Evolutionary conservation across 2,113 vertebrate genomes (phyloP).

Genomic region (Lophotis ruficrista): DNA sequence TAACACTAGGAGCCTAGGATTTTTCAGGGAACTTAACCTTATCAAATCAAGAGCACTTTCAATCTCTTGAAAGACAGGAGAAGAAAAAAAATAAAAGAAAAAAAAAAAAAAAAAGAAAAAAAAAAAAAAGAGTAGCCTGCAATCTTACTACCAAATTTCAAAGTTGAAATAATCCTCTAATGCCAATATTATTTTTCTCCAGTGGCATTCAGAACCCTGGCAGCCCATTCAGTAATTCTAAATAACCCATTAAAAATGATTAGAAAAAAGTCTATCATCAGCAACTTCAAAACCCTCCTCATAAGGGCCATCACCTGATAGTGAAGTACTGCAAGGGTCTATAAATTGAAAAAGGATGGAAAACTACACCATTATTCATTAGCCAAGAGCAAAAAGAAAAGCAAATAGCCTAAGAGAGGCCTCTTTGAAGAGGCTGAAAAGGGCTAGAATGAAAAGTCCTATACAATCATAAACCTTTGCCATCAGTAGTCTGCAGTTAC

Average conservation of each 20-base stretch:
- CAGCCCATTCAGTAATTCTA: neutral
- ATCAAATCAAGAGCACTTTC: neutral
- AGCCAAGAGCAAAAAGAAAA: neutral
- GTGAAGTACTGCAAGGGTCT: neutral
- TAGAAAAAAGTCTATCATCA: neutral
- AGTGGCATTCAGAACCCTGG: neutral
- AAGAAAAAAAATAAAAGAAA: too few relatives aligned
- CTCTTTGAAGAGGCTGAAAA: neutral
- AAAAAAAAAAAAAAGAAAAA: too few relatives aligned
- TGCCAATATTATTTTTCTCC: neutral
- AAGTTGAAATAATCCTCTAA: neutral
- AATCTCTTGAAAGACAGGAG: neutral
- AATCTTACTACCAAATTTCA: neutral
- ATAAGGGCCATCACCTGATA: neutral
- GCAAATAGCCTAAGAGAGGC: neutral
- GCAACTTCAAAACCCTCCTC: neutral
- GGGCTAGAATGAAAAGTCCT: neutral
- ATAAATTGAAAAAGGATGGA: neutral
- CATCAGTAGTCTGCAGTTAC: neutral
- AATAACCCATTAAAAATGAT: neutral
- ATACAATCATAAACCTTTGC: neutral
- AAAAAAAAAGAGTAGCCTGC: neutral
- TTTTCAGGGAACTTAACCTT: neutral
- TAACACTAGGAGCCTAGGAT: neutral
- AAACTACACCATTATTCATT: constrained; percentile 3